Base-by-base conservation (phyloP, 2,797 vertebrate species). In the Poecilia picta region DNA sequence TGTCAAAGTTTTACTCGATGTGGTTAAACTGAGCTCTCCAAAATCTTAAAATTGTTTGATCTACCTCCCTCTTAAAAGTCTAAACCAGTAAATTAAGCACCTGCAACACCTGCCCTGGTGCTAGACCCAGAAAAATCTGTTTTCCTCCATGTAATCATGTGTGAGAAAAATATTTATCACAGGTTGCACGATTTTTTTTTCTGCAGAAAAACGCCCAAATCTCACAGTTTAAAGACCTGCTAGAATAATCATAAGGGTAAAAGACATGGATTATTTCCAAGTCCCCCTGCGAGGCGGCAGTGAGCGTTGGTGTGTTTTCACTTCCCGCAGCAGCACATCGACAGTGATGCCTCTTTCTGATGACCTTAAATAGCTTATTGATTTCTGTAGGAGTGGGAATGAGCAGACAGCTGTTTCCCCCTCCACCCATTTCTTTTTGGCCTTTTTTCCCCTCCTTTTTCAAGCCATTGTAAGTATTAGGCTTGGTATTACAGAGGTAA, bases 301-400 rank as follows among this genome's bases (percentile, higher is more conserved):
- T 45, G 31, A 68, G 28, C 68, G 51, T 59, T 55, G 53, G 7
- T 33, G 78, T 72, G 74, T 75, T 80, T 90, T 89, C 45, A 83
- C 77, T 82, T 71, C 36, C 47, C 1, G 55, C 12, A 39, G 82
- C 81, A 83, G 85, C 84, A 81, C 78, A 47, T 73, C 81, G 74
- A 68, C 70, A 80, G 83, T 70, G 84, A 76, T 73, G 85, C 75
- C 83, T 88, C 79, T 86, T 90, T 93, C 85, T 86, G 87, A 82
- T 93, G 89, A 93, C 91, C 91, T 92, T 91, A 91, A 94, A 95
- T 89, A 89, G 85, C 87, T 90, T 94, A 94, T 94, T 95, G 94
- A 95, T 95, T 92, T 90, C 80, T 91, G 71, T 78, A 72, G 83
- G 79, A 89, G 88, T 82, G 83, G 81, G 75, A 90, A 72, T 83